Evolutionary conservation across 1,140 invertebrate genomes (phyloP).

Genomic region (Cryptotermes secundus): DNA sequence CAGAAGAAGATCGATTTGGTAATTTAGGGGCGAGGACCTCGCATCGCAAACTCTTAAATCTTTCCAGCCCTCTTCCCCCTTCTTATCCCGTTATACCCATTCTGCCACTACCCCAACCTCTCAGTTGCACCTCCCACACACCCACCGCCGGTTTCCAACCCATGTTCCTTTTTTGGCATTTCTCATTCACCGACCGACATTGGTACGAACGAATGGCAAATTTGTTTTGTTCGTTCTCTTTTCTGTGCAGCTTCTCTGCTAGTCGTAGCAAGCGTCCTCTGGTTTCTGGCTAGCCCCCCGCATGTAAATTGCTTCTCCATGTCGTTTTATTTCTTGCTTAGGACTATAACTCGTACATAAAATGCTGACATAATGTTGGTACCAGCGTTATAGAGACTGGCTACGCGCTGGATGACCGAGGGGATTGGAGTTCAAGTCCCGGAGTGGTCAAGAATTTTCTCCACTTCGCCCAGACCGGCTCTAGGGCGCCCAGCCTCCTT

Average conservation of each 20-base stretch:
- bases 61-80: background rate
- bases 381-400: no score
- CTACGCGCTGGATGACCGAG: no score
- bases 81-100: background rate
- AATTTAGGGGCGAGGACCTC: background rate
- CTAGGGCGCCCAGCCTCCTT: no score
- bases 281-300: no score
- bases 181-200: background rate
- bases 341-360: no score
- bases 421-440: no score
- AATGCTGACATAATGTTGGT: no score
- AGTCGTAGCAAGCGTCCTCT: background rate
- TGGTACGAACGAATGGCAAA: background rate
- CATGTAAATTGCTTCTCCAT: no score
- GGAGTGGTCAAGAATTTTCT: no score
- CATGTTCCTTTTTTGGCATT: background rate
- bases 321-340: no score
- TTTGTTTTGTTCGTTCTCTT: background rate
- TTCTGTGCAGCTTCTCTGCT: no score
- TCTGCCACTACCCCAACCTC: background rate
- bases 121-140: background rate
- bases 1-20: slow-evolving; percentile 18
- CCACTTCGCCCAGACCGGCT: no score
- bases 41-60: background rate
- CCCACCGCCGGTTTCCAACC: background rate